These are phyloP conservation scores for Cephalopterus ornatus DNA, from an alignment of 2,113 vertebrate species.

Conservation along the genomic window DNA sequence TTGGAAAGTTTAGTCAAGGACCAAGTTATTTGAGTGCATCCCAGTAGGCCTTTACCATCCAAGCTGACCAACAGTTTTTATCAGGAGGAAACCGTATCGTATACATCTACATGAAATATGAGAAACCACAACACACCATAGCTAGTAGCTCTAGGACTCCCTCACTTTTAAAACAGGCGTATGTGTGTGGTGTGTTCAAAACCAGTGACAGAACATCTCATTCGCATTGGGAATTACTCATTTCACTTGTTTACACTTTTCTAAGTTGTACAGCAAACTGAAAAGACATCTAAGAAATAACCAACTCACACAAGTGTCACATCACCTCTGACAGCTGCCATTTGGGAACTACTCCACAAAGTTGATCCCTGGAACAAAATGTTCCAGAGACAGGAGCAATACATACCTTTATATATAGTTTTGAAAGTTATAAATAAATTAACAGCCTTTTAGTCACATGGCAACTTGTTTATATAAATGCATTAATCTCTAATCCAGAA, in stretches of 20 bases:
- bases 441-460: neutral
- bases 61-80: neutral
- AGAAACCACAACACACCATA: neutral
- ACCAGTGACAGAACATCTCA: neutral
- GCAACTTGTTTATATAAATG: neutral
- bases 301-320: neutral
- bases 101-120: neutral
- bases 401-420: neutral
- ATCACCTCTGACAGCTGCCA: neutral
- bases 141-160: neutral
- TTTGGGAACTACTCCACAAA: neutral
- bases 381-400: neutral
- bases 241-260: neutral
- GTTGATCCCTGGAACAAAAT: neutral
- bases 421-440: conserved; percentile 33
- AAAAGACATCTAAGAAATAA: neutral
- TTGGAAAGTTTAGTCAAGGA: neutral
- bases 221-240: neutral
- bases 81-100: neutral
- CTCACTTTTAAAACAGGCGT: neutral
- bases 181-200: neutral
- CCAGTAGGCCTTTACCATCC: neutral
- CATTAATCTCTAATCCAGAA: neutral
- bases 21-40: neutral
- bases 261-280: neutral